Evolutionary conservation across 2,113 vertebrate species (phyloP), one percentile per base, ranked within the genome.

Genomic region (Notarius quadriscutis): DNA sequence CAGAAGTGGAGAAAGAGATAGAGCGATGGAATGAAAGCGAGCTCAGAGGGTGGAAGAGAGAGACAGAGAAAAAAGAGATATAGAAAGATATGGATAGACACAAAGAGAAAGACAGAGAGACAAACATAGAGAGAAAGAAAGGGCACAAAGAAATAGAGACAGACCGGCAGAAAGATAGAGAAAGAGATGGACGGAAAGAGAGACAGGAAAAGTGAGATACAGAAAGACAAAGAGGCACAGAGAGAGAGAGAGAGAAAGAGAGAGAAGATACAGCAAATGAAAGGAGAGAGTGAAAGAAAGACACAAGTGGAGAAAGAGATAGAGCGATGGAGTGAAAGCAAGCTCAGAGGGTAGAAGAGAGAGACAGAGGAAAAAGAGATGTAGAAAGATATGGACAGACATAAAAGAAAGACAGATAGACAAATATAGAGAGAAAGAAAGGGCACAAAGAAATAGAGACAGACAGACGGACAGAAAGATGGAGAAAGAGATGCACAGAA

Each of bases 261-360:
- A 72, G 69, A 14, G 34, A 12, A 51, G 55, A 34, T 34, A 34
- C 34, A 34, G 34, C 34, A 34, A 34, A 34, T 34, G 34, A 34
- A 34, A 57, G 34, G 78, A 74, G 69, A 78, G 48, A 51, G 84
- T 83, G 57, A 53, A 34, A 17, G 55, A 25, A 10, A 51, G 41
- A 74, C n/a, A 77, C 8, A 41, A 12, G 1, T 4, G 30, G 51
- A 27, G 18, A 53, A 48, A 87, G 4, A 27, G 30, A 72, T 7
- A 74, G 71, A 18, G 17, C 4, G 15, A 9, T 7, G 18, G 30
- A 41, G 50, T 82, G 27, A 62, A 50, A 60, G 88, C 69, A 84
- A 90, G 83, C 51, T 63, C 81, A 86, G 41, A 83, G 80, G 87
- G 41, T 75, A 51, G 58, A 86, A n/a, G 75, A 67, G 51, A 60